Percentiles rank a stretch among this genome's conserved stretches.
phyloP scores from a whole-genome alignment of 2,888 invertebrate species.

The Liodrosophila aerea region DNA sequence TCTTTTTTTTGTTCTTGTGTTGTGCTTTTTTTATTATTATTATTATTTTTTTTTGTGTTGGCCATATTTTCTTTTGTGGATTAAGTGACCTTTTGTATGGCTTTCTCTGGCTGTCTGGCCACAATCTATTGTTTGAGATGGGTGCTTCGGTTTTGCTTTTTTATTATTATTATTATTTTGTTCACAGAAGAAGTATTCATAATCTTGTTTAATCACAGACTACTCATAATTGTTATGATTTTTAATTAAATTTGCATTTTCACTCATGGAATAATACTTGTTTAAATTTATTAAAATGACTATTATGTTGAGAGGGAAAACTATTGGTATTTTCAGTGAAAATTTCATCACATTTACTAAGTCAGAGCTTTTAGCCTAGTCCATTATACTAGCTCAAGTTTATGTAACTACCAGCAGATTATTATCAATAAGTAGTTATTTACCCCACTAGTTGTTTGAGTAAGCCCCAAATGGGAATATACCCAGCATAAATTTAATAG shows the following conservation, averaged over 20 bases:
- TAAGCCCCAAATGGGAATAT: neutral
- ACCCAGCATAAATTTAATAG: slow-evolving; percentile 8
- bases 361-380: neutral
- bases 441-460: slow-evolving; percentile 1
- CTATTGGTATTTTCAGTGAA: no score
- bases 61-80: slow-evolving; percentile 36
- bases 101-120: slow-evolving; percentile 16
- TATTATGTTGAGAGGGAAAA: no score
- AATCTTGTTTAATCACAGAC: slow-evolving; percentile 17
- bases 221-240: slow-evolving; percentile 20
- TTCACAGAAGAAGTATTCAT: slow-evolving; percentile 19
- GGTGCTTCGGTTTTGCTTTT: neutral
- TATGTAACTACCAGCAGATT: neutral
- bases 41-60: slow-evolving; percentile 2
- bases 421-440: neutral
- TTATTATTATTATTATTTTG: slow-evolving; percentile 22
- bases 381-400: neutral
- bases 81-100: slow-evolving; percentile 46
- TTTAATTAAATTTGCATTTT: slow-evolving; percentile 34
- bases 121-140: slow-evolving; percentile 9
- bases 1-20: slow-evolving; percentile 6
- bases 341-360: neutral
- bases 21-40: neutral
- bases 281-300: no score
- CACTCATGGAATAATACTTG: no score